These are phyloP conservation scores for Prietella phreatophila DNA, from an alignment of 2,113 vertebrate genomes.

Conservation along the genomic window DNA sequence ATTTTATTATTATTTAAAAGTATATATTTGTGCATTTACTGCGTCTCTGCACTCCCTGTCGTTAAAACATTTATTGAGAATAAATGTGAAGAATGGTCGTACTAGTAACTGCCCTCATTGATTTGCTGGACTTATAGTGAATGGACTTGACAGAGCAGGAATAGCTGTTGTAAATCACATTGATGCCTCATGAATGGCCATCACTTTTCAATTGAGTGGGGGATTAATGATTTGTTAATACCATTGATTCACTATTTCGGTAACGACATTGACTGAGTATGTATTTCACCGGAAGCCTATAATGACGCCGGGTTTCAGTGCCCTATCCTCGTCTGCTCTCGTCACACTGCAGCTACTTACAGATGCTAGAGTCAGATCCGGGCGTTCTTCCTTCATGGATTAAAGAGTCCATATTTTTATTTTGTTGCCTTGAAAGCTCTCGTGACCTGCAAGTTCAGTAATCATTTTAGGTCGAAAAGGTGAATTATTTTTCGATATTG, in stretches of 20 bases:
- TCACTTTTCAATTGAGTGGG: conserved; percentile 50
- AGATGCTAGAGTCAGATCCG: background rate
- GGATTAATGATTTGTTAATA: conserved; percentile 56
- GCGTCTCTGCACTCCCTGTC: background rate
- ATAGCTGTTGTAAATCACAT: conserved; percentile 58
- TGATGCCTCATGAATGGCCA: conserved; percentile 52
- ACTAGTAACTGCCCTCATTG: conserved; percentile 50
- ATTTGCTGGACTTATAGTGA: conserved; percentile 48
- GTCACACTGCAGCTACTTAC: conserved; percentile 25
- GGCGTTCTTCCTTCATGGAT: conserved; percentile 4
- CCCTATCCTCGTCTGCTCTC: conserved; percentile 10
- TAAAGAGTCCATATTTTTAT: background rate
- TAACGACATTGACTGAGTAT: conserved; percentile 46
- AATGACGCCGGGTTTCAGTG: conserved; percentile 11
- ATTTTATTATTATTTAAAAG: background rate
- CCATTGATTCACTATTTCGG: conserved; percentile 47
- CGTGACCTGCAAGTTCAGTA: background rate
- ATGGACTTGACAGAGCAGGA: conserved; percentile 53
- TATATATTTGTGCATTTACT: background rate
- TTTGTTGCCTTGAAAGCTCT: background rate
- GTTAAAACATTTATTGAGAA: conserved; percentile 38
- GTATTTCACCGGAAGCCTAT: conserved; percentile 39
- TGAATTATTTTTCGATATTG: background rate
- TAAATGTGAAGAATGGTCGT: conserved; percentile 48
- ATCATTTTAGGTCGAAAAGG: background rate